These are phyloP conservation scores for Mantis religiosa DNA, from an alignment of 2,888 invertebrate species.

Conservation along the genomic window DNA sequence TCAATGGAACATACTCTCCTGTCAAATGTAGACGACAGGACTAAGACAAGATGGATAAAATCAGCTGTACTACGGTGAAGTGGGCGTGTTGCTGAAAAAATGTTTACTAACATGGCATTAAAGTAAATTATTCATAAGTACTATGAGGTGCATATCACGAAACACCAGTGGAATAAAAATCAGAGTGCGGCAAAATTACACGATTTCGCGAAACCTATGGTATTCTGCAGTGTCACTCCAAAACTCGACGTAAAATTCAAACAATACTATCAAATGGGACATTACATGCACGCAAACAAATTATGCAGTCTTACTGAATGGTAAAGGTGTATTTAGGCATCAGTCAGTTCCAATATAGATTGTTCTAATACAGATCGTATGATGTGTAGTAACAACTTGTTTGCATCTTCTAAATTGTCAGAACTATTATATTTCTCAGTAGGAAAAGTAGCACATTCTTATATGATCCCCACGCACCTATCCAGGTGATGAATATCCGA, in stretches of 20 bases:
- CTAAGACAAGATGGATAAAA: conserved; percentile 15
- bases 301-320: not conserved
- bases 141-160: not conserved
- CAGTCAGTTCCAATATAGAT: not conserved
- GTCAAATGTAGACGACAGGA: conserved; percentile 3
- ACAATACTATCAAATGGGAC: not conserved
- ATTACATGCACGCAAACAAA: not conserved
- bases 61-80: conserved; percentile 17
- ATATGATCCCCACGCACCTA: not conserved
- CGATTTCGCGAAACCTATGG: no score
- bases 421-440: not conserved
- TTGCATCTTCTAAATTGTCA: not conserved
- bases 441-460: not conserved
- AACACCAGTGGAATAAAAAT: not conserved
- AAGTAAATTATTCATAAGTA: not conserved
- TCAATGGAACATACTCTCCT: not conserved
- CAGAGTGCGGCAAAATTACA: not conserved
- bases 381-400: not conserved
- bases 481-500: not conserved
- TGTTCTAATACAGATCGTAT: not conserved
- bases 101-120: not conserved
- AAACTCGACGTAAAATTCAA: not conserved
- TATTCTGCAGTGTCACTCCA: not conserved
- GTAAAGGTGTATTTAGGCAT: not conserved
- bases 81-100: conserved; percentile 18